phyloP scores from a whole-genome alignment of 1,140 invertebrate species.

The Danaus plexippus region DNA sequence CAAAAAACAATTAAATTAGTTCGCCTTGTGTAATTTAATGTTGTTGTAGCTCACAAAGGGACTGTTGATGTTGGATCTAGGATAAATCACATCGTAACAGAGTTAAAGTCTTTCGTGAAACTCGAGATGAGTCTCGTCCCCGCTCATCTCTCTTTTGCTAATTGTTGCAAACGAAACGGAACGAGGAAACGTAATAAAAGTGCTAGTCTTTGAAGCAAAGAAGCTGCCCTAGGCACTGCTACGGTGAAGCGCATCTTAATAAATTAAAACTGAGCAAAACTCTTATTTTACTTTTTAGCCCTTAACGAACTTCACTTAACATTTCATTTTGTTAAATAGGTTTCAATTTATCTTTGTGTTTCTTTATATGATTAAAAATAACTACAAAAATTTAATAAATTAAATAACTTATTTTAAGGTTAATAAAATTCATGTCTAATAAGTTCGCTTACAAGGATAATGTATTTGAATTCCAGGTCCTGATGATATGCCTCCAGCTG shows the following conservation, averaged over 20 bases:
- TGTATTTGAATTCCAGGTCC: slow-evolving; percentile 43
- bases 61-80: slow-evolving; percentile 53
- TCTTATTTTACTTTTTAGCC: slow-evolving; percentile 54
- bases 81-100: slow-evolving; percentile 50
- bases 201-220: slow-evolving; percentile 65
- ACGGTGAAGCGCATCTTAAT: slow-evolving; percentile 61
- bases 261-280: slow-evolving; percentile 69
- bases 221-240: slow-evolving; percentile 43
- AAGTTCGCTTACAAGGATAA: no score
- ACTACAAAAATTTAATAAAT: no score
- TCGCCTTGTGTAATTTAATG: slow-evolving; percentile 9
- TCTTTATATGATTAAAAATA: no score
- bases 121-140: slow-evolving; percentile 48
- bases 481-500: slow-evolving; percentile 47
- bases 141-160: slow-evolving; percentile 50
- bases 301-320: slow-evolving; percentile 31
- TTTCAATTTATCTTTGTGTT: slow-evolving; percentile 22
- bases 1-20: no score
- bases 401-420: no score
- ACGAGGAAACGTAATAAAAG: slow-evolving; percentile 64
- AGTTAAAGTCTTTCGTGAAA: slow-evolving; percentile 55
- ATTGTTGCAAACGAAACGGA: slow-evolving; percentile 45
- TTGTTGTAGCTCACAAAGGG: slow-evolving; percentile 24
- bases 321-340: slow-evolving; percentile 46
- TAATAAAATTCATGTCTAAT: no score